Evolutionary conservation across 2,888 invertebrate species (phyloP).

Genomic region (Villa cingulata): DNA sequence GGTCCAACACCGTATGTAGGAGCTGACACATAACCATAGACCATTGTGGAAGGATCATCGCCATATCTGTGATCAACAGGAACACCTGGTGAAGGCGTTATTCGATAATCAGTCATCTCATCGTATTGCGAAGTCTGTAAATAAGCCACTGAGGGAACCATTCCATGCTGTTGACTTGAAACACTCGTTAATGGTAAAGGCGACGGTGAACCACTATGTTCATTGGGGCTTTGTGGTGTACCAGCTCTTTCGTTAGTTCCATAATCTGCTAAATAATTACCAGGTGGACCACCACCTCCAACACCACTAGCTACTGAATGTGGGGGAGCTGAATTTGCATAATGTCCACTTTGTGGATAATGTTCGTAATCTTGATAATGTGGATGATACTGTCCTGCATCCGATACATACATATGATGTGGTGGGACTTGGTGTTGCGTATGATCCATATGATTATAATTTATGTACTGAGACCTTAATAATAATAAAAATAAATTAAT

Average conservation of each 20-base stretch:
- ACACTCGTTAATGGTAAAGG: slow-evolving; percentile 37
- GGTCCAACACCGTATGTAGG: slow-evolving; percentile 45
- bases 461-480: slow-evolving; percentile 35
- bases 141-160: slow-evolving; percentile 37
- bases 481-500: no score
- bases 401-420: slow-evolving; percentile 15
- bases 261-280: slow-evolving; percentile 32
- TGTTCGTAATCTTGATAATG: slow-evolving; percentile 47
- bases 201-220: slow-evolving; percentile 42
- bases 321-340: slow-evolving; percentile 32
- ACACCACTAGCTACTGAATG: slow-evolving; percentile 17
- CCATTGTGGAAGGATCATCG: slow-evolving; percentile 43
- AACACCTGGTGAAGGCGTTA: slow-evolving; percentile 50
- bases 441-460: slow-evolving; percentile 30
- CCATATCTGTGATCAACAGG: slow-evolving; percentile 49
- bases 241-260: slow-evolving; percentile 35
- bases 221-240: slow-evolving; percentile 44
- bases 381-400: slow-evolving; percentile 28
- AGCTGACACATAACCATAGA: slow-evolving; percentile 52
- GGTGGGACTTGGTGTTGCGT: slow-evolving; percentile 16
- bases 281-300: slow-evolving; percentile 14
- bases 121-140: slow-evolving; percentile 33
- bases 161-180: slow-evolving; percentile 25
- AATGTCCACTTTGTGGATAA: slow-evolving; percentile 36
- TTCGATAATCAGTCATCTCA: slow-evolving; percentile 40